Base-by-base conservation (phyloP, 2,888 invertebrate species). In the Aricia artaxerxes region DNA sequence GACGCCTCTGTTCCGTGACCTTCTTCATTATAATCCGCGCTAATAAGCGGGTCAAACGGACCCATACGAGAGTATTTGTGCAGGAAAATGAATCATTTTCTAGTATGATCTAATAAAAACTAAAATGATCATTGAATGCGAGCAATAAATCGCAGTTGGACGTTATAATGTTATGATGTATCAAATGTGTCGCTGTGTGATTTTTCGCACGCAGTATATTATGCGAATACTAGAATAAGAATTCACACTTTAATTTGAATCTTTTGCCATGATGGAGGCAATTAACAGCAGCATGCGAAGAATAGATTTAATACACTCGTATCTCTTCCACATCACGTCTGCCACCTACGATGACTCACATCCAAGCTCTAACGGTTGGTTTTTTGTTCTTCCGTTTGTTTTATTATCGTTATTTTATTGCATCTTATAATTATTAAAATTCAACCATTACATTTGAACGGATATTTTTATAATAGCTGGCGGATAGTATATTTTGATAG, bases 11-110 rank as follows among this genome's bases (percentile, higher is more conserved):
- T 89, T 90, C 90, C 90, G 88, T 91, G 89, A 90, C 89, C 89
- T 86, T 89, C 88, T 91, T 91, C 90, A 91, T 91, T 91, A 89
- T 89, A 88, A 90, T 88, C 88, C 87, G 84, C 84, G 86, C 86
- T 84, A 81, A 80, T 87, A 90, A 88, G 84, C 86, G 84, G 89
- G 89, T 88, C 89, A 88, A 82, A 82, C 84, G 80, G 83, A 84
- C 80, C 82, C 84, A 84, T 85, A 80, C 79, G 81, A 79, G 80
- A 80, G 64, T 69, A 69, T 69, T 69, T 69, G 35, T 69, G 35
- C 69, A 38, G 35, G 1, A 64, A 31, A 31, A 31, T 61, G 2
- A 61, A 24, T 31, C 31, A 64, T 64, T 11, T 31, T 57, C 4
- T 16, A 16, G 1, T 57, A 13, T 57, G 4, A 16, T 16, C 16